phyloP scores from a whole-genome alignment of 64 coral and sea anemone species.

The Pachyseris speciosa region DNA sequence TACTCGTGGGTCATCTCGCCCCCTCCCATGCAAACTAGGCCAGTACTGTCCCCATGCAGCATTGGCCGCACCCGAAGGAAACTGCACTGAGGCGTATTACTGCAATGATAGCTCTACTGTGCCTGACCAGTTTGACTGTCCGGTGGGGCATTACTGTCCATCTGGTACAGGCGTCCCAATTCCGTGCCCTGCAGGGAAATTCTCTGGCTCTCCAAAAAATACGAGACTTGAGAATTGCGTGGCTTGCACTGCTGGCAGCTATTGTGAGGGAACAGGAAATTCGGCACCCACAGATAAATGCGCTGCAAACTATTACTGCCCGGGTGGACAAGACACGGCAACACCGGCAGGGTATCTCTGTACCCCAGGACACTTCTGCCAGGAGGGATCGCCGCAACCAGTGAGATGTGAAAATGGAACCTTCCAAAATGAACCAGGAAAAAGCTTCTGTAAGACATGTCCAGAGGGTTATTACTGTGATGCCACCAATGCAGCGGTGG shows the following conservation, averaged over 20 bases:
- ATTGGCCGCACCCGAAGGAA: conserved; percentile 43
- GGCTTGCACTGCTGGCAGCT: conserved; percentile 84
- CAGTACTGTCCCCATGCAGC: conserved; percentile 76
- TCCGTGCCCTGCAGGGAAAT: conserved; percentile 78
- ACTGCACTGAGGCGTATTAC: conserved; percentile 72
- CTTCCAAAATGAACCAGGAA: conserved; percentile 85
- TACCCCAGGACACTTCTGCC: conserved; percentile 86
- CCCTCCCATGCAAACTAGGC: conserved; percentile 71
- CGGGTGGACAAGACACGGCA: conserved; percentile 80
- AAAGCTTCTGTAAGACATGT: conserved; percentile 89
- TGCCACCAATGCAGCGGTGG: conserved; percentile 69
- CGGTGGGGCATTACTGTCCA: conserved; percentile 81
- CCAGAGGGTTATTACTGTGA: conserved; percentile 87
- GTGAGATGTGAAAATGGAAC: conserved; percentile 84
- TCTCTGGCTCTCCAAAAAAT: conserved; percentile 80
- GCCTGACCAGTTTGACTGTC: no score
- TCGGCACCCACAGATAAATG: conserved; percentile 75
- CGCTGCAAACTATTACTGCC: conserved; percentile 81
- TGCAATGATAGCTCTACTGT: no score
- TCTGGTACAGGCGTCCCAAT: conserved; percentile 73
- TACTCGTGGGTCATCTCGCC: conserved; percentile 68
- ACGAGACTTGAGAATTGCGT: conserved; percentile 40
- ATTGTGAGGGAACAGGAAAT: conserved; percentile 81
- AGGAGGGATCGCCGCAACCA: conserved; percentile 59
- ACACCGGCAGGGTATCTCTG: conserved; percentile 75